These are phyloP conservation scores for Dilophus febrilis DNA, from an alignment of 2,888 invertebrate species.

Conservation along the genomic window DNA sequence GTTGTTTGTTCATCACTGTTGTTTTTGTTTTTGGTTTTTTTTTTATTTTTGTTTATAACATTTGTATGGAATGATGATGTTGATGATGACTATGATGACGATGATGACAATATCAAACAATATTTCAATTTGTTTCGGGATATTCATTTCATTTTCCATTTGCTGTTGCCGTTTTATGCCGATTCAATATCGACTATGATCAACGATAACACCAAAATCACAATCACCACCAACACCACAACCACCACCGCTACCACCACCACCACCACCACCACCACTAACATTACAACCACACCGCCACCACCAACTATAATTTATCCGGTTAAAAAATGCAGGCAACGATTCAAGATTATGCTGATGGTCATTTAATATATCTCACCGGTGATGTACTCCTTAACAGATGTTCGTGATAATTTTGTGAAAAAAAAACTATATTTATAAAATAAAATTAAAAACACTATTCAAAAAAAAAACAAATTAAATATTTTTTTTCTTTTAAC, in stretches of 20 bases:
- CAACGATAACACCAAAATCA: conserved; percentile 10
- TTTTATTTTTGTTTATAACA: no score
- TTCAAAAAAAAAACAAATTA: no score
- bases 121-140: no score
- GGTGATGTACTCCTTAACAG: conserved; percentile 98
- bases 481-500: no score
- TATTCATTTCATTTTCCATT: no score
- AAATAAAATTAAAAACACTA: not conserved
- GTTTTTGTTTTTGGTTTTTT: no score
- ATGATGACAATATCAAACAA: no score
- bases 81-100: conserved; percentile 2
- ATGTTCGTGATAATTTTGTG: conserved; percentile 82
- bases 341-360: conserved; percentile 98
- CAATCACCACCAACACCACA: conserved; percentile 10
- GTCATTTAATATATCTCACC: conserved; percentile 98
- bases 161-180: no score
- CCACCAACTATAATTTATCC: conserved; percentile 5
- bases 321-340: conserved; percentile 35
- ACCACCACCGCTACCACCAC: conserved; percentile 4
- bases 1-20: no score
- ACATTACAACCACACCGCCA: conserved; percentile 8
- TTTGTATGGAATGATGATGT: conserved; percentile 8
- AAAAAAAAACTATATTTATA: conserved; percentile 9
- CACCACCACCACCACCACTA: conserved; percentile 12
- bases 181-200: conserved; percentile 11